Conservation (phyloP, 1,140 invertebrate species). For the Nixonia krombeini region DNA sequence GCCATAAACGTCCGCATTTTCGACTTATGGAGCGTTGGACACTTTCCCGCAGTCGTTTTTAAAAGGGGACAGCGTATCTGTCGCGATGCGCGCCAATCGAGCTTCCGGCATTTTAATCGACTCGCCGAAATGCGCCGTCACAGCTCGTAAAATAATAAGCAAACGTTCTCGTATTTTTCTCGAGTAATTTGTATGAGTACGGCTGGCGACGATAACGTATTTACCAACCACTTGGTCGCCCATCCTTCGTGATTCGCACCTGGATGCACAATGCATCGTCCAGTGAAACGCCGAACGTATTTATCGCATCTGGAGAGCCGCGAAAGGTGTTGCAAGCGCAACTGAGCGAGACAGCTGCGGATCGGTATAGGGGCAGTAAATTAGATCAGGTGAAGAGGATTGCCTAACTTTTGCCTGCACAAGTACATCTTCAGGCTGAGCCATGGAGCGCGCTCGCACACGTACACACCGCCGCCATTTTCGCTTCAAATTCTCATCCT, state of each 20-base stretch:
- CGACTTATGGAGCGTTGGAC: no score
- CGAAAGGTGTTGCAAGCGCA: constrained; percentile 55
- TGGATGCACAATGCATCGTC: constrained; percentile 47
- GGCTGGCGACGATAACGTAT: constrained; percentile 31
- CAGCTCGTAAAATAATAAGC: no score
- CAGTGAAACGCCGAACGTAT: constrained; percentile 40
- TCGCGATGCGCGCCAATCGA: no score
- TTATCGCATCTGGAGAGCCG: constrained; percentile 50
- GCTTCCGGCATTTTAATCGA: no score
- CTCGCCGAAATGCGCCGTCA: no score
- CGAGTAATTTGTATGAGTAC: no score
- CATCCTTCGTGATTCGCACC: constrained; percentile 41
- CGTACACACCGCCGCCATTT: constrained; percentile 25
- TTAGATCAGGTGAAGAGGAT: constrained; percentile 68
- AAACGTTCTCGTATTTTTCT: no score
- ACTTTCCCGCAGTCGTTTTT: no score
- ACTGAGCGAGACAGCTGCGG: constrained; percentile 59
- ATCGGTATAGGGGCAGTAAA: constrained; percentile 67
- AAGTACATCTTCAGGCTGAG: constrained; percentile 51
- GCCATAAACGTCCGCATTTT: no score
- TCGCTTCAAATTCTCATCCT: background rate
- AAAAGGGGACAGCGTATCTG: no score
- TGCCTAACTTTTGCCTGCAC: constrained; percentile 55
- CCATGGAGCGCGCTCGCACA: constrained; percentile 38
- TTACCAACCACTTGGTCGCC: constrained; percentile 27